These are phyloP conservation scores for Dicerorhinus sumatrensis DNA, from an alignment of 2,113 vertebrate species.

Conservation along the genomic window DNA sequence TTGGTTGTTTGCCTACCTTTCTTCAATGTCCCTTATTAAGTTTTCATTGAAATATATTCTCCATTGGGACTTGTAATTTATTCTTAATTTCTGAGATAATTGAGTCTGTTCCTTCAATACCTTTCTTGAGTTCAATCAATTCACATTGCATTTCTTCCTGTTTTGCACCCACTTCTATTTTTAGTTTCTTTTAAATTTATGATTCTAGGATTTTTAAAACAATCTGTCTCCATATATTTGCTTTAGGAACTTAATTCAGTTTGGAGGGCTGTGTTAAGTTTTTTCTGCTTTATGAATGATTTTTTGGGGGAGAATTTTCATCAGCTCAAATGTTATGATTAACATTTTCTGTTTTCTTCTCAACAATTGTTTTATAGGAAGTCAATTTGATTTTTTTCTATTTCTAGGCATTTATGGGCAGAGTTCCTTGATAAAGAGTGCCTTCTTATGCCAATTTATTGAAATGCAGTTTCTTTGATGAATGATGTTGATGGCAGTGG, in stretches of 20 bases:
- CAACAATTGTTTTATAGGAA: neutral
- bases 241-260: conserved; percentile 5
- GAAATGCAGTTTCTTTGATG: neutral
- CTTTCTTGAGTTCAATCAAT: neutral
- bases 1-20: neutral
- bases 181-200: neutral
- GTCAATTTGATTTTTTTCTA: neutral
- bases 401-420: neutral
- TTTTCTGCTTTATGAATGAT: conserved; percentile 8
- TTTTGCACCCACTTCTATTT: neutral
- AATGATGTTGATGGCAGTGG: neutral
- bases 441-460: neutral
- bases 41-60: neutral
- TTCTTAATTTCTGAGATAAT: conserved; percentile 28
- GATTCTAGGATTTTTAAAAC: neutral
- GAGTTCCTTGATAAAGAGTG: neutral
- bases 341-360: conserved; percentile 38
- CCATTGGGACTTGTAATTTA: neutral
- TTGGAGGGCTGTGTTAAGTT: neutral
- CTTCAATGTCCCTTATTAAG: neutral
- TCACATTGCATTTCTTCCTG: neutral
- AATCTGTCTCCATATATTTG: neutral
- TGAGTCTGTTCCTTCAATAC: neutral
- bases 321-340: neutral
- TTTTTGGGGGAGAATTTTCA: neutral